A percentile compares a stretch with the other conserved stretches of the same genome.
Evolutionary conservation across 1,140 invertebrate genomes (phyloP).

Genomic region (Apis mellifera): DNA sequence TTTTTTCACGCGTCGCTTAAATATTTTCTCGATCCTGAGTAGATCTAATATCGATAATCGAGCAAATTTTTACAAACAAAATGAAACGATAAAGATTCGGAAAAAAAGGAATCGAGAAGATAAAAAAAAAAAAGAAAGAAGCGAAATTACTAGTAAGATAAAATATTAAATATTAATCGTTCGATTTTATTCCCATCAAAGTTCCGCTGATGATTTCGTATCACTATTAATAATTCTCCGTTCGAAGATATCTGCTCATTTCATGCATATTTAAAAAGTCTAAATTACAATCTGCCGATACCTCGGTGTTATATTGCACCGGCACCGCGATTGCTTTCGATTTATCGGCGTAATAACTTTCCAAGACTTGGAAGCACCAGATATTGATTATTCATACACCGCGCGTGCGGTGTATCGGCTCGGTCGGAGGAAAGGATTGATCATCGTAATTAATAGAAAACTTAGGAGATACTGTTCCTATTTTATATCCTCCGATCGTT

Average conservation of each 20-base stretch:
- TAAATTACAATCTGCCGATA: slow-evolving; percentile 20
- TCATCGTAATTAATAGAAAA: slow-evolving; percentile 12
- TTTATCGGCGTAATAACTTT: slow-evolving; percentile 24
- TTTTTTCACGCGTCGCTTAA: no score
- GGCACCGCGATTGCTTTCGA: slow-evolving; percentile 10
- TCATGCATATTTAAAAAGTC: slow-evolving; percentile 1
- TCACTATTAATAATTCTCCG: not conserved
- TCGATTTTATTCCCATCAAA: not conserved
- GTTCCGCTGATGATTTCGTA: not conserved
- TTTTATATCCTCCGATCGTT: not conserved
- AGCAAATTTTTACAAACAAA: no score
- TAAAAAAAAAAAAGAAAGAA: no score
- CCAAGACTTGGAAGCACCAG: not conserved
- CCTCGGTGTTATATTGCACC: not conserved
- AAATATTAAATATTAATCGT: not conserved
- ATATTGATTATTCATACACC: slow-evolving; percentile 23
- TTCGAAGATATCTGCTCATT: not conserved
- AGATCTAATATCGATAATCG: no score
- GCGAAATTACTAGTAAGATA: not conserved
- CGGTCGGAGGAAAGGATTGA: not conserved
- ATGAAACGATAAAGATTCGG: no score
- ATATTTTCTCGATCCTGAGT: no score
- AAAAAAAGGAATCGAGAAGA: no score
- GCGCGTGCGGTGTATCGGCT: not conserved
- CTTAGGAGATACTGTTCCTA: not conserved